Percentiles rank a stretch among this genome's conserved stretches.
These are phyloP conservation scores for Spodoptera frugiperda DNA, from an alignment of 1,140 invertebrate genomes.

Conservation along the genomic window DNA sequence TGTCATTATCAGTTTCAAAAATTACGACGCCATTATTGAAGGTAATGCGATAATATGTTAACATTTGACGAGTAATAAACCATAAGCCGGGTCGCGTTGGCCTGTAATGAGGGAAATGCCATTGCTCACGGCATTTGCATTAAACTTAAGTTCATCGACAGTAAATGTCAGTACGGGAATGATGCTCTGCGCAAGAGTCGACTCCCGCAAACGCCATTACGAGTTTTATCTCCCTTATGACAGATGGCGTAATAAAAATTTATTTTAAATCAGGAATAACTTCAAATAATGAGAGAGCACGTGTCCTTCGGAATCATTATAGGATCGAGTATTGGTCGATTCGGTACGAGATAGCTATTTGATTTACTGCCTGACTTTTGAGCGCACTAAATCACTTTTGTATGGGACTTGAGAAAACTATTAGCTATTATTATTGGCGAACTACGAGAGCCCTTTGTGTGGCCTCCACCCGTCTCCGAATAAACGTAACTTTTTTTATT, in stretches of 20 bases:
- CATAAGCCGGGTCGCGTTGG: slow-evolving; percentile 63
- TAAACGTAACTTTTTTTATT: slow-evolving; percentile 65
- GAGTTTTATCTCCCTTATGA: slow-evolving; percentile 78
- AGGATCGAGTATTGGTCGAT: slow-evolving; percentile 65
- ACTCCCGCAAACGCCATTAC: slow-evolving; percentile 72
- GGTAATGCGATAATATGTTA: slow-evolving; percentile 53
- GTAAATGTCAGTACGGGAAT: slow-evolving; percentile 78
- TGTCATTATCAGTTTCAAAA: slow-evolving; percentile 40
- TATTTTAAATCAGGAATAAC: slow-evolving; percentile 79
- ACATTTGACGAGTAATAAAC: slow-evolving; percentile 65
- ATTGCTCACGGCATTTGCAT: slow-evolving; percentile 66
- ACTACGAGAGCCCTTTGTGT: slow-evolving; percentile 72
- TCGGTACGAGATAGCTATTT: slow-evolving; percentile 67
- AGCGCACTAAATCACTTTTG: slow-evolving; percentile 81
- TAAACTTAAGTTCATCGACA: slow-evolving; percentile 73
- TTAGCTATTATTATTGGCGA: slow-evolving; percentile 82
- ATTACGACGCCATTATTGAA: slow-evolving; percentile 47
- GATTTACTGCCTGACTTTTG: slow-evolving; percentile 82
- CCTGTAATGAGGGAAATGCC: slow-evolving; percentile 73
- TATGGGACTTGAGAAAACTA: slow-evolving; percentile 82
- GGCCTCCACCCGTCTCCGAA: slow-evolving; percentile 52
- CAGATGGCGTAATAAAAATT: slow-evolving; percentile 83
- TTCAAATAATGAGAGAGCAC: slow-evolving; percentile 78
- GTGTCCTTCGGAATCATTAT: slow-evolving; percentile 71
- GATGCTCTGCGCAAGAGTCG: slow-evolving; percentile 57